Evolutionary conservation across 2,113 vertebrate species (phyloP), one percentile per base, ranked within the genome.

Genomic region (Blennius ocellaris): DNA sequence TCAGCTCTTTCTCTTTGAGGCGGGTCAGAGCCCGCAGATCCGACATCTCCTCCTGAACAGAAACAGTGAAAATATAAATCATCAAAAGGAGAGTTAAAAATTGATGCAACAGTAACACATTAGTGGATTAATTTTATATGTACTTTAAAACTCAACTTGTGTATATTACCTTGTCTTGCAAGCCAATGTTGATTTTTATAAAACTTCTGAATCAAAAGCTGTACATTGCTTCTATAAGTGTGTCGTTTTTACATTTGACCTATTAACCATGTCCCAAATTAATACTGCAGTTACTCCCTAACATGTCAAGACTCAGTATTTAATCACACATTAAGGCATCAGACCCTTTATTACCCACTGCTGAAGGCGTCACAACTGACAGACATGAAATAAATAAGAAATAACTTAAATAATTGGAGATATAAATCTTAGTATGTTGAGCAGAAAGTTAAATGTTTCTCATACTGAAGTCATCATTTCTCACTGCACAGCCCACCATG

Each of bases 41-140:
- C 0, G 93, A 94, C 92, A 97, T 94, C 40, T 93, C 92, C 88
- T 97, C 96, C 97, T 99, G 71, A 39, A 66, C n/a, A 54, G 50
- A 71, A 44, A 17, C 3, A 61, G 7, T 39, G 15, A 10, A 49
- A 30, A 30, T 30, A 30, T 4, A 30, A 30, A 57, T 12, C 6
- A 12, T 2, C 21, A 30, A 4, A 30, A 30, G 21, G 0, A 30
- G 21, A 60, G 0, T 5, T 57, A 30, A 69, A 57, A 0, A 0
- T 12, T 59, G 17, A 48, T 21, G 17, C 8, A 17, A 3, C 1
- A 30, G 21, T 30, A 30, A 30, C 4, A 30, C 21, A 30, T 30
- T 30, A 2, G 2, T 30, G 21, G 21, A 30, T 30, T 30, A 30
- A 4, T 30, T 30, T 30, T 2, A 8, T 17, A n/a, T 30, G 21